Conservation (phyloP, 2,113 vertebrate genomes). For the Lates calcarifer region DNA sequence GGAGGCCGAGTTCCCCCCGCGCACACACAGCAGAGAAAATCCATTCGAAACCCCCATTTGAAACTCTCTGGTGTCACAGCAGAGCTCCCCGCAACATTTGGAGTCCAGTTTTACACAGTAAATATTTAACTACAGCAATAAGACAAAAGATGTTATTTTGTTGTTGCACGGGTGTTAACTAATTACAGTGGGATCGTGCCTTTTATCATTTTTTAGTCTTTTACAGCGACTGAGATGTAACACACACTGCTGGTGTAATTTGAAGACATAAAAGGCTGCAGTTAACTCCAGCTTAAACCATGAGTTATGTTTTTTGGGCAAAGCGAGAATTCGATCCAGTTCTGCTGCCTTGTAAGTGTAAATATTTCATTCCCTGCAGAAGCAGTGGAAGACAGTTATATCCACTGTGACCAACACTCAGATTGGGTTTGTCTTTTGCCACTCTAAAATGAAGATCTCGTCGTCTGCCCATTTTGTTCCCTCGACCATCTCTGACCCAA, state of each 20-base stretch:
- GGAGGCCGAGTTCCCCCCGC: constrained; percentile 32
- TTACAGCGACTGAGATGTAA: background rate
- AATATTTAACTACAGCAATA: constrained; percentile 44
- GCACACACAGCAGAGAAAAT: constrained; percentile 60
- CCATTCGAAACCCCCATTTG: constrained; percentile 60
- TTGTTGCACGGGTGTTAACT: constrained; percentile 9
- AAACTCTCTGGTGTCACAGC: constrained; percentile 43
- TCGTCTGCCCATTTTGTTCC: constrained; percentile 3
- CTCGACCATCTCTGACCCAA: constrained; percentile 32
- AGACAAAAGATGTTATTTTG: constrained; percentile 35
- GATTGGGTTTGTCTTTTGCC: no score
- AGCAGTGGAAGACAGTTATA: background rate
- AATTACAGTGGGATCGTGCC: background rate
- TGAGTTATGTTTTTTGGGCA: constrained; percentile 17
- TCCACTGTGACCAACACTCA: background rate
- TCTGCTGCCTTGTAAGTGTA: constrained; percentile 10
- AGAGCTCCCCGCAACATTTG: constrained; percentile 62
- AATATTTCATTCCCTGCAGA: constrained; percentile 3
- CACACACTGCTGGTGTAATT: constrained; percentile 17
- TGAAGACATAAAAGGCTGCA: constrained; percentile 12
- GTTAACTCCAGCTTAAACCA: constrained; percentile 11
- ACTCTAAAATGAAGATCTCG: background rate
- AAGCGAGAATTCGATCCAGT: background rate
- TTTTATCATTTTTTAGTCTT: constrained; percentile 12
- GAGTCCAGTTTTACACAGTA: constrained; percentile 47